phyloP scores from a whole-genome alignment of 2,888 invertebrate genomes.

The Microctonus brassicae region DNA sequence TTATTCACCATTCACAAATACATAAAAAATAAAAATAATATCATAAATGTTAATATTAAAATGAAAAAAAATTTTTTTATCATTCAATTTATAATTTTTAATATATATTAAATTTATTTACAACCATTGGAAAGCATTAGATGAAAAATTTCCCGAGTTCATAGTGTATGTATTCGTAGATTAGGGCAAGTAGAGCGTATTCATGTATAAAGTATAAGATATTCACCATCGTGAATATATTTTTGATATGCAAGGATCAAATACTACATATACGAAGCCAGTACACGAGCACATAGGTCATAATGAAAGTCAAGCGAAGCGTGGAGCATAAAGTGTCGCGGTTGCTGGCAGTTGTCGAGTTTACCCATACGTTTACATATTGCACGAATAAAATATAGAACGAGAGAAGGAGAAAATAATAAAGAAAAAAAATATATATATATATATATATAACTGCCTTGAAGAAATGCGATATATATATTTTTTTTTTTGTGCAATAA shows the following conservation, averaged over 20 bases:
- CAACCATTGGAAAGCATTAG: neutral
- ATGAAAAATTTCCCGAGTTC: neutral
- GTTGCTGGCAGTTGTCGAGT: neutral
- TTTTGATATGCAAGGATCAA: neutral
- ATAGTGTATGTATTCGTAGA: too few relatives aligned
- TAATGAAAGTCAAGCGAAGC: conserved; percentile 1
- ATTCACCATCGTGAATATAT: neutral
- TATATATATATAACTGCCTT: too few relatives aligned
- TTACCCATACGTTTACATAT: conserved; percentile 3
- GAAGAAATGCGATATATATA: too few relatives aligned
- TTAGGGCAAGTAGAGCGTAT: neutral
- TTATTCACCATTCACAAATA: too few relatives aligned
- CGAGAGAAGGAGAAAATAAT: neutral
- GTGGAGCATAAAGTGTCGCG: neutral
- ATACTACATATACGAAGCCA: neutral
- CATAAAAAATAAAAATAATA: too few relatives aligned
- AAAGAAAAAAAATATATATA: too few relatives aligned
- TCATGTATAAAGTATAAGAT: neutral
- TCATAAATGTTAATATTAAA: too few relatives aligned
- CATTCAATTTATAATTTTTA: neutral
- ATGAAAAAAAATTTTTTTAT: too few relatives aligned
- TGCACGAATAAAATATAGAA: neutral
- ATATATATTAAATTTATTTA: neutral
- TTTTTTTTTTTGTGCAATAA: too few relatives aligned
- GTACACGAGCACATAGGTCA: neutral